Evolutionary conservation across 2,797 vertebrate species (phyloP), one percentile per base, ranked within the genome.

Genomic region (Amazonetta brasiliensis): DNA sequence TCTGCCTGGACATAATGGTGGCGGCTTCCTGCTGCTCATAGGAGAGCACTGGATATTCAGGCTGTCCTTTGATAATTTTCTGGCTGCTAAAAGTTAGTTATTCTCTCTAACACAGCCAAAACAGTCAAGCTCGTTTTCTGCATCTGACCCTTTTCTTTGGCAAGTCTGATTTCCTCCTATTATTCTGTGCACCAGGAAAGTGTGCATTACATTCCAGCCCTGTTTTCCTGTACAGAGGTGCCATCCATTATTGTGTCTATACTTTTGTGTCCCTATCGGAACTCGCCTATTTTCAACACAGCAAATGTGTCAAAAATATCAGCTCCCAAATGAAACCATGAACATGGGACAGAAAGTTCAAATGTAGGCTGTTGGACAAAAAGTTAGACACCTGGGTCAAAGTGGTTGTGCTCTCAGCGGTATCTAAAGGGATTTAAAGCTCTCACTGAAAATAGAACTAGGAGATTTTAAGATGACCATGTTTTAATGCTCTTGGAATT

Each of bases 161-260:
- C 90, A 80, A 21, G 25, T 77, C 74, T 54, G 8, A 56, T 87
- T 95, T 95, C 93, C 90, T 92, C 30, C 67, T 84, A 94, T 95
- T 97, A 82, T 95, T 90, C 43, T 48, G 56, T 85, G 72, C 0
- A 0, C 43, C 1, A 0, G 2, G 67, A 94, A 88, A 94, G 10
- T 20, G 17, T 46, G 11, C 31, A 81, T 41, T 6, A 2, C 52
- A 48, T 92, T 95, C 88, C 88, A 80, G 72, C 52, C 20, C 43
- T 71, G 60, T 35, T 79, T 95, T 95, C 93, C 93, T 83, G 78
- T 87, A n/a, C 60, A 89, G 81, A 79, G 56, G 9, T 91, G 41
- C 58, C 60, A 80, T 92, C 83, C 64, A 90, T 80, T 93, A 59
- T 35, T 48, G 21, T 6, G 7, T 79, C 43, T 82, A 35, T n/a